These are phyloP conservation scores for Bufo gargarizans DNA, from an alignment of 2,113 vertebrate species.

Conservation along the genomic window DNA sequence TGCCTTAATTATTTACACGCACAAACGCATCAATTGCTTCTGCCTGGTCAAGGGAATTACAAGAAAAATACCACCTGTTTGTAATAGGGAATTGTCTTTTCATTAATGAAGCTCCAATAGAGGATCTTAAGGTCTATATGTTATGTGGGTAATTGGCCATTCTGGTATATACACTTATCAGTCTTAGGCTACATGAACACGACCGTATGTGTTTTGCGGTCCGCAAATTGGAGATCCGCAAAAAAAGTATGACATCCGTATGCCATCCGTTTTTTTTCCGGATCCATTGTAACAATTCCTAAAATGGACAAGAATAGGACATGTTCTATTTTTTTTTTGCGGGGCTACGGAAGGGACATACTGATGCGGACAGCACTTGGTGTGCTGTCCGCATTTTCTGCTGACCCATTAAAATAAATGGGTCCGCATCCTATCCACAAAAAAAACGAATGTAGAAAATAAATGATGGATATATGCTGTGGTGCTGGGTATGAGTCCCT, in stretches of 20 bases:
- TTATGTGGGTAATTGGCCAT: neutral
- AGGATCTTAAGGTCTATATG: neutral
- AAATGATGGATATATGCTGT: neutral
- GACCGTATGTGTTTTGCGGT: too few relatives aligned
- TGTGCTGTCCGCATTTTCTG: too few relatives aligned
- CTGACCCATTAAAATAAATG: too few relatives aligned
- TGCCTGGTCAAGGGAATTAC: conserved; percentile 20
- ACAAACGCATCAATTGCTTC: conserved; percentile 24
- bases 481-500: neutral
- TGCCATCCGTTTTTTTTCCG: too few relatives aligned
- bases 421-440: too few relatives aligned
- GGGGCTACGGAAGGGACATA: too few relatives aligned
- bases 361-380: too few relatives aligned
- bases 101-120: conserved; percentile 6
- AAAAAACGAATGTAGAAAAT: neutral
- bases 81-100: neutral
- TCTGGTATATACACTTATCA: neutral
- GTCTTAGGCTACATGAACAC: neutral
- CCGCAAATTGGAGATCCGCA: too few relatives aligned
- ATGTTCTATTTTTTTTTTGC: too few relatives aligned
- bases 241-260: too few relatives aligned
- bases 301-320: too few relatives aligned
- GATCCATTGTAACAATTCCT: too few relatives aligned
- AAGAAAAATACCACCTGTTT: neutral
- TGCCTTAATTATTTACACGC: conserved; percentile 43